Evolutionary conservation across 2,797 vertebrate genomes (phyloP), one percentile per base, ranked within the genome.

Genomic region (Dryobates pubescens): DNA sequence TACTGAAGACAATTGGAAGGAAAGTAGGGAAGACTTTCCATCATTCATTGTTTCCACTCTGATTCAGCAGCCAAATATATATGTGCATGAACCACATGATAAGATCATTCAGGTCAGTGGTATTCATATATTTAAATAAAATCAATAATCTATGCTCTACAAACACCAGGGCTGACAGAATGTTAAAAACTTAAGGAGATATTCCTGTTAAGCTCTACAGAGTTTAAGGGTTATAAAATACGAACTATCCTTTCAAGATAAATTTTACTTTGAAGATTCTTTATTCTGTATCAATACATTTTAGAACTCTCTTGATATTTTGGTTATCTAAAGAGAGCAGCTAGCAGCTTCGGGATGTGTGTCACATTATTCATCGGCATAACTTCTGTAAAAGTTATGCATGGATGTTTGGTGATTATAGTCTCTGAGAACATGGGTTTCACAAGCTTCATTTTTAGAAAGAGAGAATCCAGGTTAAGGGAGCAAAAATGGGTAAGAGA

Each of bases 91-190:
- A 27, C 53, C 12, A 61, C 19, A 79, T 86, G 62, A 16, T 45
- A 73, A 73, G 53, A 69, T 47, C 18, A 71, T 92, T 71, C 69
- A 77, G 69, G 27, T 89, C 79, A 86, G 49, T 0, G 7, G 51
- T 85, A 78, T 70, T 90, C 61, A 54, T 77, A 85, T 78, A 68
- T 47, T 94, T 49, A 85, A 90, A 79, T 62, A 92, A 92, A 95
- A 17, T 29, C 49, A 90, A 82, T 49, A 79, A 38, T 57, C 54
- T 75, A 32, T 82, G 70, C n/a, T 81, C 29, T 84, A 62, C 74
- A 65, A 64, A 59, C 29, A 53, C 13, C n/a, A 65, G 32, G 34
- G 34, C 3, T 92, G 86, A 64, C 43, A 75, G 94, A 89, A 16
- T 67, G 24, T 57, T 63, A 72, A 82, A 76, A 49, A 24, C 69